Evolutionary conservation across 2,888 invertebrate genomes (phyloP), one percentile per base, ranked within the genome.

Genomic region (Hedya salicella): DNA sequence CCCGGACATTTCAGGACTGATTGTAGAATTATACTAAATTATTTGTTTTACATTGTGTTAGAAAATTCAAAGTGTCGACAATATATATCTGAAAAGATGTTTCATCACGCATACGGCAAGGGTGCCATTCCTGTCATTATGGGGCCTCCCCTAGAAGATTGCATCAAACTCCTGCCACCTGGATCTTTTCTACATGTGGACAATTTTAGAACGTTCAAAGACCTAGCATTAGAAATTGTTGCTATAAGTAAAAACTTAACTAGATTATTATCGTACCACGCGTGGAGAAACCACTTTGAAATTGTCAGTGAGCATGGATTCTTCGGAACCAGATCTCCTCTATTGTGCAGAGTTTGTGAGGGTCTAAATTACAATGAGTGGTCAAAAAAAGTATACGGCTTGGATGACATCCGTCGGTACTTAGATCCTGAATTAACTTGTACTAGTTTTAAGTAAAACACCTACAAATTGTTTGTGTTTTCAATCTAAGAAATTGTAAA

Each of bases 51-150:
- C 74, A 80, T 96, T 46, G 93, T 95, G 0, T 94, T 96, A 70
- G 96, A 96, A 81, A 96, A 95, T 76, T 93, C 95, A 0, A 93
- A 94, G 72, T 96, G 96, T 75, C 87, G 88, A 5, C 94, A 95
- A 76, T 96, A 96, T 73, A 81, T 96, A 50, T 95, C 95, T 0
- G 96, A 96, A 76, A 96, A 96, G 78, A 78, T 93, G 0, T 96
- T 94, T 84, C 94, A 95, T 90, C 93, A 95, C 71, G 95, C 94
- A 0, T 95, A 93, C 72, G 75, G 83, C 1, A 95, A 95, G 79
- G 92, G 93, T 14, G 89, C 95, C 0, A 93, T 95, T 32, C 95
- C 95, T 0, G 83, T 95, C 2, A 94, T 95, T 44, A 93, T 95
- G 93, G 96, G 95, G 0, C 89, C 94, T 2, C 78, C 90, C 1